A percentile compares a stretch with the other conserved stretches of the same genome.
Conservation (phyloP, 2,797 vertebrate species). For the Tiaroga cobitis region DNA sequence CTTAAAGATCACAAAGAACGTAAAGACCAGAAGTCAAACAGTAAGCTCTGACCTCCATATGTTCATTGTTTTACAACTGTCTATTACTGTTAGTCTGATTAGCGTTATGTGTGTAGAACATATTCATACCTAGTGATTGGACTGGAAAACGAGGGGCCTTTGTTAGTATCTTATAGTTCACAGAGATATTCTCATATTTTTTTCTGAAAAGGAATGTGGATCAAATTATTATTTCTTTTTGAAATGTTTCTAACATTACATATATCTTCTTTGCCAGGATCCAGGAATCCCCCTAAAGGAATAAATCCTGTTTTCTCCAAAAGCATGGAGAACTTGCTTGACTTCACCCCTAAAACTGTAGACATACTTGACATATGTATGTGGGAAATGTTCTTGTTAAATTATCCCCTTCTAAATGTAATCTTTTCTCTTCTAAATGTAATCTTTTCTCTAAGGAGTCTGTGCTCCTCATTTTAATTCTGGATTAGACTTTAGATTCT, state of each 20-base stretch:
- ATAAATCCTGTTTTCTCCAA: constrained; percentile 1
- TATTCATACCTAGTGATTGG: neutral
- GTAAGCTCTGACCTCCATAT: constrained; percentile 40
- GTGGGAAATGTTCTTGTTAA: constrained; percentile 3
- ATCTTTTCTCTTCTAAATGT: neutral
- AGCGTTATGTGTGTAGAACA: neutral
- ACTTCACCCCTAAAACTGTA: constrained; percentile 12
- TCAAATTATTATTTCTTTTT: neutral
- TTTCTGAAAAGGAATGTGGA: constrained; percentile 1
- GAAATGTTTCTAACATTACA: constrained; percentile 2
- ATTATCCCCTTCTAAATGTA: neutral
- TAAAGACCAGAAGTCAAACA: constrained; percentile 28
- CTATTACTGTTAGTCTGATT: neutral
- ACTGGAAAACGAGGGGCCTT: neutral
- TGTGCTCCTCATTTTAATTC: neutral
- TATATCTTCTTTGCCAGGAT: constrained; percentile 31
- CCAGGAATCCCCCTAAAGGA: constrained; percentile 27
- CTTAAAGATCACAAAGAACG: neutral
- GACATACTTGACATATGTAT: constrained; percentile 33
- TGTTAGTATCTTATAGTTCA: neutral
- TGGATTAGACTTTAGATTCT: neutral
- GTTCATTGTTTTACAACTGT: neutral
- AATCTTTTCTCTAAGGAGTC: neutral
- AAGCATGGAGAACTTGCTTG: constrained; percentile 58
- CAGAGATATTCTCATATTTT: neutral